A percentile compares a stretch with the other conserved stretches of the same genome.
phyloP scores from a whole-genome alignment of 2,888 invertebrate species.

The Tyria jacobaeae region DNA sequence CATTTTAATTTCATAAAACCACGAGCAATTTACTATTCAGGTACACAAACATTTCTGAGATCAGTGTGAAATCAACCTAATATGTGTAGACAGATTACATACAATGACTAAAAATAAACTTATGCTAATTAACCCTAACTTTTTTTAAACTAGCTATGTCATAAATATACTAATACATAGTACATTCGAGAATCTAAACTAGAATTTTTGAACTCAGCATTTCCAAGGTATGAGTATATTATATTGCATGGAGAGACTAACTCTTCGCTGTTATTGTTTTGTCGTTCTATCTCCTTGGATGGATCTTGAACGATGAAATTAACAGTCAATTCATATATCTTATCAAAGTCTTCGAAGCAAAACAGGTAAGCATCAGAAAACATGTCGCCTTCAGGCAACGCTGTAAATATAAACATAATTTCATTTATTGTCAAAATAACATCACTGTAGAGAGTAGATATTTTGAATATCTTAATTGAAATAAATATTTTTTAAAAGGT shows the following conservation, averaged over 20 bases:
- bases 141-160: not conserved
- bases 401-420: conserved; percentile 40
- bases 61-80: not conserved
- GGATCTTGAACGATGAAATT: conserved; percentile 86
- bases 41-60: not conserved
- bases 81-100: not conserved
- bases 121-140: not conserved
- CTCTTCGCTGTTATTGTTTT: conserved; percentile 67
- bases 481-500: too few relatives aligned
- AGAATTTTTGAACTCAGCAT: not conserved
- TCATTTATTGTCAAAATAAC: too few relatives aligned
- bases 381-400: conserved; percentile 72
- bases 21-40: not conserved
- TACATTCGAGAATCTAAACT: not conserved
- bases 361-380: conserved; percentile 80
- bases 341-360: conserved; percentile 85
- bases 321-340: conserved; percentile 84
- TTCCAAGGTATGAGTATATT: conserved; percentile 86
- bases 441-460: too few relatives aligned
- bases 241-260: conserved; percentile 80
- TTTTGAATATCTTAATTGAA: too few relatives aligned
- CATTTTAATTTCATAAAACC: not conserved
- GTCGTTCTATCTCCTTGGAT: conserved; percentile 84
- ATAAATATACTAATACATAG: not conserved
- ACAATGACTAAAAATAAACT: too few relatives aligned